Base-by-base conservation (phyloP, 2,797 vertebrate species). In the Pitangus sulphuratus region DNA sequence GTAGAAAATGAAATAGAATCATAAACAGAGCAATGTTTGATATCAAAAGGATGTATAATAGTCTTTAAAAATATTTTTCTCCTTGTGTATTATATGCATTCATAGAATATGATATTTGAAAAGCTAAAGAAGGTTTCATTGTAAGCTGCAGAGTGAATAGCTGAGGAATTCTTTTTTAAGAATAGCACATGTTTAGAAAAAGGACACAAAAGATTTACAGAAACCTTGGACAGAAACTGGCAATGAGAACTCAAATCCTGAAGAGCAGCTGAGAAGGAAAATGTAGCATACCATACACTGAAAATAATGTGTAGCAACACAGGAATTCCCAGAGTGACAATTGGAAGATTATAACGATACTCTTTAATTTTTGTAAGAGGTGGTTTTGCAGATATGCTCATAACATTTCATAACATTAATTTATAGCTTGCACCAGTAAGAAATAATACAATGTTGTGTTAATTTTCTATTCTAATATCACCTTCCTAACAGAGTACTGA, bases 391-490 rank as follows among this genome's bases (percentile, higher is more conserved):
- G 94, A 82, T 89, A 68, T 2, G 12, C 79, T 97, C 96, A 96
- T 94, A 97, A 97, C 89, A 96, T 97, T 97, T 98, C 96, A 97
- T 87, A 97, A 97, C 80, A 97, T 94, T 95, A 95, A 97, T 97
- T 97, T 98, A 91, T 95, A 96, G 64, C 79, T 94, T 92, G 60
- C 82, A 93, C 39, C 72, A 76, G 86, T 95, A 89, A 94, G 90
- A 96, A 97, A 87, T 95, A 95, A 91, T 94, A 83, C 90, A 95
- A 87, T 58, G 57, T 93, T 96, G 97, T 82, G 90, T 95, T 97
- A 96, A 96, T 96, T 95, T 96, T 86, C 90, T 78, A 84, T 90
- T 95, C 90, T 87, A 87, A 80, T 21, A 2, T 88, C 94, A 78
- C 48, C 70, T 78, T 95, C 79, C 51, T 85, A 94, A 72, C 70